These are phyloP conservation scores for Hirtodrosophila confusa DNA, from an alignment of 2,888 invertebrate genomes.

Conservation along the genomic window DNA sequence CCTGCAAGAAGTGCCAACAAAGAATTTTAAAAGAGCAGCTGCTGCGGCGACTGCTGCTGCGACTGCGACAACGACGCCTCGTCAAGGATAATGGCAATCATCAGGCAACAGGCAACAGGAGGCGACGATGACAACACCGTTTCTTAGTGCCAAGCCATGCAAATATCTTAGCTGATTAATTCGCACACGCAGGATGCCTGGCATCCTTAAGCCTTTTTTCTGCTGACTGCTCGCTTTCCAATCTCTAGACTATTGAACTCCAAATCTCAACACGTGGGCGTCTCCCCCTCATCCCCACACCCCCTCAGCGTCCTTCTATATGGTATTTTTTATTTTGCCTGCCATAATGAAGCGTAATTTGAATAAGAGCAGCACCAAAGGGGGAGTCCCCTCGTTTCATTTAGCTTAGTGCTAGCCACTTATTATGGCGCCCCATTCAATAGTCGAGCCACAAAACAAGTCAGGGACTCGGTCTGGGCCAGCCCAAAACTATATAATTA, in stretches of 20 bases:
- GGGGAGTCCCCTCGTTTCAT: constrained; percentile 60
- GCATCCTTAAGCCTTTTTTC: constrained; percentile 71
- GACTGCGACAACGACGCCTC: constrained; percentile 24
- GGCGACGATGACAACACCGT: constrained; percentile 67
- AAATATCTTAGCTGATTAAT: constrained; percentile 75
- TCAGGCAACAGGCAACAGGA: constrained; percentile 29
- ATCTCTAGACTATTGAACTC: constrained; percentile 74
- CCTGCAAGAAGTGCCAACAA: constrained; percentile 86
- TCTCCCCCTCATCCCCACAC: not conserved
- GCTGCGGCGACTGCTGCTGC: not conserved
- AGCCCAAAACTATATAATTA: constrained; percentile 59
- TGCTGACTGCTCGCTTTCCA: constrained; percentile 75
- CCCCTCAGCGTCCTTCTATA: not conserved
- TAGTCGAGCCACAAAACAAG: constrained; percentile 38
- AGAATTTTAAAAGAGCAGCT: constrained; percentile 53
- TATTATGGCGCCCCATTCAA: constrained; percentile 46
- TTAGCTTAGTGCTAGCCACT: constrained; percentile 66
- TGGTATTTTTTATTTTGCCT: constrained; percentile 48
- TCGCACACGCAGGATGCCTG: constrained; percentile 72
- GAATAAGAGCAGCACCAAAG: constrained; percentile 59
- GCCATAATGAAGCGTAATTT: constrained; percentile 75
- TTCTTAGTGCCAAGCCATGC: constrained; percentile 59
- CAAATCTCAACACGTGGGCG: constrained; percentile 40
- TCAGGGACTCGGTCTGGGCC: constrained; percentile 20
- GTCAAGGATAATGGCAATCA: constrained; percentile 65